Base-by-base conservation (phyloP, 2,888 invertebrate genomes). In the Watsonalla cultraria region DNA sequence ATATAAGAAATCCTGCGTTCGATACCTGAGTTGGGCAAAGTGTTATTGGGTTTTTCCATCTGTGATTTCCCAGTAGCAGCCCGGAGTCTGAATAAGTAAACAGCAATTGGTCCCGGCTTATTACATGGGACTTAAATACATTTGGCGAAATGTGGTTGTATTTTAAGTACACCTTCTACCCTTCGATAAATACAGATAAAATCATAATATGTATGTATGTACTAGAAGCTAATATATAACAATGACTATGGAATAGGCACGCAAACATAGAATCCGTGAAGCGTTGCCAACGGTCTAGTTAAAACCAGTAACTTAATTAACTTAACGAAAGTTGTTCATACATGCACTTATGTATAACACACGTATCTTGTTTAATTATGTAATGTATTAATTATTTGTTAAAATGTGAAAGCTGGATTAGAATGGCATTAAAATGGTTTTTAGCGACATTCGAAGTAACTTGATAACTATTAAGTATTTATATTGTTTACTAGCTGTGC, bases 311-410 rank as follows among this genome's bases (percentile, higher is more conserved):
- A 60, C 59, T 57, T 13, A 39, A 15, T 46, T 52, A 50, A 55
- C 47, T 53, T 55, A 60, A 60, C 54, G 65, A 65, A 65, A 65
- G 65, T 65, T 60, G 63, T 61, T 65, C 48, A 54, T 47, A 56
- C 53, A 54, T 45, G 47, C 33, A 37, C 37, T 4, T 15, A 15
- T 2, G 45, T 54, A 11, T 52, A 48, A 7, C 46, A 45, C 53
- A 59, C 54, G 35, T 52, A 46, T 52, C 57, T 60, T 56, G 60
- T 57, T 60, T 55, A 54, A 61, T 65, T 62, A 65, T 61, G 54
- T 62, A 62, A 64, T 61, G 57, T 53, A 58, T 56, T 62, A 60
- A 61, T 58, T 45, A 50, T 52, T 60, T 62, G 60, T 59, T 61
- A 58, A 55, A 54, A 53, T 56, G 59, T 64, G 66, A 66, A 66